phyloP scores from a whole-genome alignment of 2,797 vertebrate species.

The Coracias cyanogaster region DNA sequence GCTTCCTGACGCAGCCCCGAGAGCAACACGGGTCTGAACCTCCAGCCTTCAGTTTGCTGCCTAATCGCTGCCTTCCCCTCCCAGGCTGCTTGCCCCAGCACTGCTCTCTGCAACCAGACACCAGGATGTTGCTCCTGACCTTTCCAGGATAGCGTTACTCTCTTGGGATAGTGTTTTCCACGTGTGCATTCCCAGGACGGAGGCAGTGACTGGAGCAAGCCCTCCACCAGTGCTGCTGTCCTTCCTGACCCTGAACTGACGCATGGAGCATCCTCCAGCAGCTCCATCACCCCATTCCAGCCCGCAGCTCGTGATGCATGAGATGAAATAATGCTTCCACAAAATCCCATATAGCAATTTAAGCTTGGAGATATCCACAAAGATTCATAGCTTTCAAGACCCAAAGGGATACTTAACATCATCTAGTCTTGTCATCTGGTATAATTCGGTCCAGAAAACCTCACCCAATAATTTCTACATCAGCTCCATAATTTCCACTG shows the following conservation, averaged over 20 bases:
- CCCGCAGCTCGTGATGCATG: not conserved
- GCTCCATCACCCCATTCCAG: not conserved
- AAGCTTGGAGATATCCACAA: not conserved
- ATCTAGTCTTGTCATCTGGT: slow-evolving; percentile 31
- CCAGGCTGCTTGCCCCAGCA: not conserved
- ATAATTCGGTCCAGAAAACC: slow-evolving; percentile 43
- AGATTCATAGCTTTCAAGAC: slow-evolving; percentile 10
- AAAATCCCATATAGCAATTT: not conserved
- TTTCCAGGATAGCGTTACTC: not conserved
- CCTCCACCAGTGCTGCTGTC: not conserved
- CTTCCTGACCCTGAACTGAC: not conserved
- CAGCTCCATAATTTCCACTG: slow-evolving; percentile 53
- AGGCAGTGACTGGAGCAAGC: not conserved
- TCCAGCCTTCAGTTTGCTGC: not conserved
- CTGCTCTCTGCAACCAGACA: not conserved
- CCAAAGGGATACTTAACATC: slow-evolving; percentile 26
- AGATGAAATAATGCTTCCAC: not conserved
- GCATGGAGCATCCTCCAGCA: not conserved
- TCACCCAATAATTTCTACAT: slow-evolving; percentile 59
- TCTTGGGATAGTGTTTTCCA: not conserved
- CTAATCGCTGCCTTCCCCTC: not conserved
- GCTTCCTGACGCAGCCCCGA: not conserved
- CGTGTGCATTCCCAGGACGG: not conserved
- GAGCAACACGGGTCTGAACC: rapidly evolving
- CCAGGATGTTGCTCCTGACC: not conserved